Percentiles rank a stretch among this genome's conserved stretches.
These are phyloP conservation scores for Entomyzon cyanotis DNA, from an alignment of 2,113 vertebrate genomes.

Conservation along the genomic window DNA sequence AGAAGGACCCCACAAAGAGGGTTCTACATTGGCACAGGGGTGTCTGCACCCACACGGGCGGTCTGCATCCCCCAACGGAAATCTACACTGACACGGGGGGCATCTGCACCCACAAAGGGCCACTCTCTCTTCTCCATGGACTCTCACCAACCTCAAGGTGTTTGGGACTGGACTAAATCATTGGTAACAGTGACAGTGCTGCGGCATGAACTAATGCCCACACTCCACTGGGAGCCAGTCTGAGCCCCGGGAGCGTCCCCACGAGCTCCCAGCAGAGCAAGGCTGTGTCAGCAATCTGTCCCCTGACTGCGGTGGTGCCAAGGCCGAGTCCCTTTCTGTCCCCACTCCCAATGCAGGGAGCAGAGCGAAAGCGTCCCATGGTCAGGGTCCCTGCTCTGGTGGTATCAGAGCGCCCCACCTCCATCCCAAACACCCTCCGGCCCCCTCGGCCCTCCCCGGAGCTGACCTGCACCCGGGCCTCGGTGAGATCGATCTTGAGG, in stretches of 20 bases:
- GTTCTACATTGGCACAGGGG: not conserved
- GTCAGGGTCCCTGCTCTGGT: not conserved
- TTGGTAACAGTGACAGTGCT: too few species aligned
- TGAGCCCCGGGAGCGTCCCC: not conserved
- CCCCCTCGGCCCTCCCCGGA: accelerated
- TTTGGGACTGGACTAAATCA: not conserved
- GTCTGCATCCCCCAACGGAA: not conserved
- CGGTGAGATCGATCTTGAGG: conserved; percentile 94
- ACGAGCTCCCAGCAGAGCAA: not conserved
- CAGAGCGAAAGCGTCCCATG: accelerated
- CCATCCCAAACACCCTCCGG: not conserved
- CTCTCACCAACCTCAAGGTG: not conserved
- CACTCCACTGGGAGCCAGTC: too few species aligned
- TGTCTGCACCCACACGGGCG: not conserved
- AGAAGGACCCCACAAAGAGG: not conserved
- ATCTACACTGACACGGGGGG: not conserved
- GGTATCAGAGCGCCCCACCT: not conserved
- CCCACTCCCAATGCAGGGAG: not conserved
- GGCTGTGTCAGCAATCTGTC: not conserved
- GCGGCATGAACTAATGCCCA: not conserved
- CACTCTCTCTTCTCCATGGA: not conserved
- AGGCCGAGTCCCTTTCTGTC: not conserved
- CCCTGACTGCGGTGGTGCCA: accelerated
- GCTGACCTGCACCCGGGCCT: conserved; percentile 91
- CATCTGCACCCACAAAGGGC: not conserved